Percentiles rank a stretch among this genome's conserved stretches.
Conservation (phyloP, 2,797 vertebrate species). For the Australoheros facetus region DNA sequence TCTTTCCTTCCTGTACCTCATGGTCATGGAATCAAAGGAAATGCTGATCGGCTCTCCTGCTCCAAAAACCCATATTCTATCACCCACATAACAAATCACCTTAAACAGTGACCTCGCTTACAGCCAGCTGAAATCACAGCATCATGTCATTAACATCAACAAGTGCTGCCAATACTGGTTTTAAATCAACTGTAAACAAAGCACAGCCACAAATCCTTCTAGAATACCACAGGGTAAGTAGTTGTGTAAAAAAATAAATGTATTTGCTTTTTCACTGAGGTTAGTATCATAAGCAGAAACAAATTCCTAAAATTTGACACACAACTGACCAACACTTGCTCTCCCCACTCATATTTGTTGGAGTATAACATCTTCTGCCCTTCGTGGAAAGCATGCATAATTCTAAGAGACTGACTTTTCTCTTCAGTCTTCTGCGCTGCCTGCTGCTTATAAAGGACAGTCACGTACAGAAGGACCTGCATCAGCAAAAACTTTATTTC, state of each 20-base stretch:
- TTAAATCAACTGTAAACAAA: constrained; percentile 16
- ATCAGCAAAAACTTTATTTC: constrained; percentile 45
- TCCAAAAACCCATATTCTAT: neutral
- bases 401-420: neutral
- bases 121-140: neutral
- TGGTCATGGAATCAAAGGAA: constrained; percentile 13
- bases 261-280: neutral
- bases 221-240: neutral
- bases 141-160: neutral
- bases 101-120: neutral
- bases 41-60: neutral
- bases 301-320: neutral
- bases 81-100: neutral
- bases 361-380: constrained; percentile 12
- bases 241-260: neutral
- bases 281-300: neutral
- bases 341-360: neutral
- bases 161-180: neutral
- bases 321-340: neutral
- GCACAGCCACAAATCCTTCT: constrained; percentile 13
- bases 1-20: neutral
- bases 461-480: constrained; percentile 11
- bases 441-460: constrained; percentile 29
- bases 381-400: constrained; percentile 9
- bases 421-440: neutral